Percentiles rank a stretch among this genome's conserved stretches.
phyloP scores from a whole-genome alignment of 2,113 vertebrate species.

The Gnathonemus longibarbis region DNA sequence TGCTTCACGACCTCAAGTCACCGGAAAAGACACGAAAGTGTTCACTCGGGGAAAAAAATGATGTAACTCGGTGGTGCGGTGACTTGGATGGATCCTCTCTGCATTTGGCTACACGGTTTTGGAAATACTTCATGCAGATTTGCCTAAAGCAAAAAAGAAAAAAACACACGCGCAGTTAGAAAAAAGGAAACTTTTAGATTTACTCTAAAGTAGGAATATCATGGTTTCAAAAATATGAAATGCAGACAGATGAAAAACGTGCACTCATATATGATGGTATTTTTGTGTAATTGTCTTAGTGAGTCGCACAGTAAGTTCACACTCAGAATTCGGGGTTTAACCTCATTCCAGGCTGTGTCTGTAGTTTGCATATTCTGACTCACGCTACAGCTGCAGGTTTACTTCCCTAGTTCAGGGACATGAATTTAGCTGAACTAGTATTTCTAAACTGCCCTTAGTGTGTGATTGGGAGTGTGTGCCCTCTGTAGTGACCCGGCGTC shows the following conservation, averaged over 20 bases:
- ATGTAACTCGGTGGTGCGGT: background rate
- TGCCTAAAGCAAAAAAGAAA: background rate
- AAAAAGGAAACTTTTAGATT: background rate
- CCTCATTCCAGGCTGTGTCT: background rate
- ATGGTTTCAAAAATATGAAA: background rate
- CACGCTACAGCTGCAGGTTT: background rate
- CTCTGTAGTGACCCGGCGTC: background rate
- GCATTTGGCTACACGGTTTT: background rate
- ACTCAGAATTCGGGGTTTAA: background rate
- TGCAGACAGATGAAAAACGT: background rate
- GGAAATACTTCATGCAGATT: background rate
- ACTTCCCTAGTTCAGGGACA: background rate
- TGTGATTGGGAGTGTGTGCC: background rate
- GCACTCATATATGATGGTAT: background rate
- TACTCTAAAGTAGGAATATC: background rate
- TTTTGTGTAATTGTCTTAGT: background rate
- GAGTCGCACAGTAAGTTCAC: background rate
- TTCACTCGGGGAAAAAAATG: background rate
- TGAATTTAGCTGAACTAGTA: background rate
- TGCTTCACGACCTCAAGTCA: slow-evolving; percentile 16
- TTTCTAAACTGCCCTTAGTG: background rate
- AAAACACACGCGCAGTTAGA: background rate
- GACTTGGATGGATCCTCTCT: background rate
- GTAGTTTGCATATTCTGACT: background rate
- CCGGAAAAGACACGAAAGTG: slow-evolving; percentile 10